Evolutionary conservation across 1,140 invertebrate genomes (phyloP).

Genomic region (Dermatophagoides farinae): DNA sequence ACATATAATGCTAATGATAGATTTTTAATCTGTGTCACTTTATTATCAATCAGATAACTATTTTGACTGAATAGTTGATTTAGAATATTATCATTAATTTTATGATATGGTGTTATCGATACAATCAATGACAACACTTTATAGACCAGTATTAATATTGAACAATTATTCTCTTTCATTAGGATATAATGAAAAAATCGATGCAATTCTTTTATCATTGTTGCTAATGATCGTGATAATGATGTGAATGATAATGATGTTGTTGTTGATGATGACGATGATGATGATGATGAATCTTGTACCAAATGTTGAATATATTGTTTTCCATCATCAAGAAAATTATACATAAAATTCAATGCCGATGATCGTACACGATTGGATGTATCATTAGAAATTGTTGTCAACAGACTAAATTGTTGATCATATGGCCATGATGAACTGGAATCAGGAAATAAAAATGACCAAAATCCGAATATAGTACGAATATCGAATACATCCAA

Average conservation of each 20-base stretch:
- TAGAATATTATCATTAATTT: neutral
- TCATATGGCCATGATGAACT: neutral
- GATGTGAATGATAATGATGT: neutral
- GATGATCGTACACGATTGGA: constrained; percentile 1
- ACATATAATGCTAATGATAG: neutral
- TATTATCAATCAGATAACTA: neutral
- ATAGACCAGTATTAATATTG: neutral
- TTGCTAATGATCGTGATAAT: constrained; percentile 2
- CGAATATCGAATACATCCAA: neutral
- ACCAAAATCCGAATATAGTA: constrained; percentile 7
- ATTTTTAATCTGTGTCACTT: constrained; percentile 5
- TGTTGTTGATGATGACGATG: neutral
- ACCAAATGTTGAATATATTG: neutral
- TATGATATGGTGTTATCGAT: constrained; percentile 1
- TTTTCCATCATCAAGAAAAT: neutral
- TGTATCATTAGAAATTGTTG: neutral
- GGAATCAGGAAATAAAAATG: constrained; percentile 5
- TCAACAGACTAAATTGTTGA: constrained; percentile 1
- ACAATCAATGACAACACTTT: neutral
- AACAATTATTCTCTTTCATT: neutral
- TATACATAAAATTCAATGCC: constrained; percentile 4
- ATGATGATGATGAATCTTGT: neutral
- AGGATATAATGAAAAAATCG: neutral
- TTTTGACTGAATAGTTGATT: neutral
- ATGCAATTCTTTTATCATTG: constrained; percentile 4